Conservation (phyloP, 2,888 invertebrate species). For the Papilio elwesi region DNA sequence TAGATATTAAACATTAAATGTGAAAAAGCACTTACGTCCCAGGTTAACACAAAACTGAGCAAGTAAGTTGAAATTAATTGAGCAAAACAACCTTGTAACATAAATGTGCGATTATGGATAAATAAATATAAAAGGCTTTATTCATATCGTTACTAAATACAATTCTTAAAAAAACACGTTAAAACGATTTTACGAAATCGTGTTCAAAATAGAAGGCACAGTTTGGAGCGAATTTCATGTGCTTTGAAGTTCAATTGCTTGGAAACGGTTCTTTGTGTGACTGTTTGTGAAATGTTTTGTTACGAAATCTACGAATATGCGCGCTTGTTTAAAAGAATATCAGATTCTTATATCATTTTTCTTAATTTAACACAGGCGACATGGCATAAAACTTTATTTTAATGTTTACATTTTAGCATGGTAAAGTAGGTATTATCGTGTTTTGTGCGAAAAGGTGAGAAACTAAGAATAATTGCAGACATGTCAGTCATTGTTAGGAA, state of each 20-base stretch:
- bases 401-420: too few relatives aligned
- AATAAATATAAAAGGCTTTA: constrained; percentile 6
- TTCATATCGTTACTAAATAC: constrained; percentile 21
- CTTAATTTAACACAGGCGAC: too few relatives aligned
- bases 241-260: constrained; percentile 56
- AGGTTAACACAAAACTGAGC: too few relatives aligned
- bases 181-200: constrained; percentile 38
- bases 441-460: too few relatives aligned
- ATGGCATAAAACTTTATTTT: neutral
- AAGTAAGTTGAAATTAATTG: neutral
- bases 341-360: neutral
- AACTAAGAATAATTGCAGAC: too few relatives aligned
- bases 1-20: too few relatives aligned
- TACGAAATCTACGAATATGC: constrained; percentile 31
- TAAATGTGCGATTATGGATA: neutral
- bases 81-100: neutral
- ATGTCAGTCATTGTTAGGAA: too few relatives aligned
- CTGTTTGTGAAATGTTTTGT: constrained; percentile 41
- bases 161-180: constrained; percentile 22
- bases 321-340: constrained; percentile 6
- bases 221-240: constrained; percentile 33
- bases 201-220: constrained; percentile 27
- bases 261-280: constrained; percentile 54
- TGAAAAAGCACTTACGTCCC: too few relatives aligned
- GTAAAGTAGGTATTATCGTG: too few relatives aligned